phyloP scores from a whole-genome alignment of 2,797 vertebrate species.

The Oryzias sinensis region DNA sequence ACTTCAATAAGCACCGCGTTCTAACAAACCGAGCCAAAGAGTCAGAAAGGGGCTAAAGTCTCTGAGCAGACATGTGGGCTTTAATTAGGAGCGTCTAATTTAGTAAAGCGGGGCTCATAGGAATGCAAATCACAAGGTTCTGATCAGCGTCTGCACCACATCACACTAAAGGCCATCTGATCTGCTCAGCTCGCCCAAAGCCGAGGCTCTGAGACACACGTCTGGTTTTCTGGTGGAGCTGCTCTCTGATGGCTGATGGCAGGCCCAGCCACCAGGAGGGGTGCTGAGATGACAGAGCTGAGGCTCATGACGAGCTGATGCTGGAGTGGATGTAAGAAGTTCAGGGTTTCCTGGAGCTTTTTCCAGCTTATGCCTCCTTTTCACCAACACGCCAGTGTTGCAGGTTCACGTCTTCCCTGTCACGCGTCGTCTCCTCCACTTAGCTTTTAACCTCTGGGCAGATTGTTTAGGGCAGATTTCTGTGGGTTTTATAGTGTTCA shows the following conservation, averaged over 20 bases:
- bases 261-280: conserved; percentile 35
- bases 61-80: conserved; percentile 53
- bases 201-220: conserved; percentile 16
- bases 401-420: too few relatives aligned
- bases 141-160: conserved; percentile 39
- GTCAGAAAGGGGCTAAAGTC: conserved; percentile 14
- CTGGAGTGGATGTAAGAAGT: conserved; percentile 50
- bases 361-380: background rate
- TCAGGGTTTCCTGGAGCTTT: background rate
- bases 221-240: conserved; percentile 24
- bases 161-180: conserved; percentile 22
- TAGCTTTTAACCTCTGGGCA: too few relatives aligned
- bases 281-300: conserved; percentile 31
- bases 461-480: background rate
- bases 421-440: too few relatives aligned
- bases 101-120: conserved; percentile 37
- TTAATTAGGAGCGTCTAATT: conserved; percentile 47
- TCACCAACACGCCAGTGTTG: too few relatives aligned
- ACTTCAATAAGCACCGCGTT: conserved; percentile 47
- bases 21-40: conserved; percentile 24
- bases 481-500: background rate
- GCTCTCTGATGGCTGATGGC: conserved; percentile 36
- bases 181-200: conserved; percentile 29
- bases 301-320: conserved; percentile 19
- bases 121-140: conserved; percentile 63